Base-by-base conservation (phyloP, 2,797 vertebrate genomes). In the Ctenochaetus hawaiiensis region DNA sequence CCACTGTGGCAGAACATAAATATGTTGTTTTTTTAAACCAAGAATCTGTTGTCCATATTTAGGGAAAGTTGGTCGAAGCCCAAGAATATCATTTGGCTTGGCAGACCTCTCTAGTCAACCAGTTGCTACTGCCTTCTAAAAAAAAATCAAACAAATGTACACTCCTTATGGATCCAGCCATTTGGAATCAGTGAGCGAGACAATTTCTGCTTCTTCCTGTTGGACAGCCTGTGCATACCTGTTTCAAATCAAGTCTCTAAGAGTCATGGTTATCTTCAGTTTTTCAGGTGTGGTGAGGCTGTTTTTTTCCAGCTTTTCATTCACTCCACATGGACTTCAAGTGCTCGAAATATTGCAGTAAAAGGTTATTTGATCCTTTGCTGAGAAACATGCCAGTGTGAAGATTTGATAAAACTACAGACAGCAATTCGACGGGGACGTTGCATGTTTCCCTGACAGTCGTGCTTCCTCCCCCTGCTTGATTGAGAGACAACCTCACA, bases 131-230 rank as follows among this genome's bases (percentile, higher is more conserved):
- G 93, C 90, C 89, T 91, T 92, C 94, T 93, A 91, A 93, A 87
- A 95, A 94, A 96, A 95, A 92, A 89, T 92, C 92, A 94, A 92
- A 95, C 94, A 94, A 94, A 95, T 96, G 93, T 95, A 91, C 91
- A 87, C 94, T 83, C 91, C 90, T 94, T 78, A 82, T 85, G 82
- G 80, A 89, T 84, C 61, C 81, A 77, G 83, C 92, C 89, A 86
- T 79, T 81, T 37, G 10, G 79, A 90, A 85, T 90, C 84, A 87
- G 72, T 43, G 56, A 83, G 60, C 34, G 17, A 78, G 81, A 89
- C 83, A 78, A 88, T 89, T 81, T 88, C 80, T 89, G 87, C 63
- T 48, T 78, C 78, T 83, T 86, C 74, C 72, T 82, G 87, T 74
- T 77, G 71, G 81, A 83, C 75, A 59, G 47, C 49, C 1, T 45